Evolutionary conservation across 2,113 vertebrate species (phyloP), one percentile per base, ranked within the genome.

Genomic region (Ptilorrhoa leucosticta): DNA sequence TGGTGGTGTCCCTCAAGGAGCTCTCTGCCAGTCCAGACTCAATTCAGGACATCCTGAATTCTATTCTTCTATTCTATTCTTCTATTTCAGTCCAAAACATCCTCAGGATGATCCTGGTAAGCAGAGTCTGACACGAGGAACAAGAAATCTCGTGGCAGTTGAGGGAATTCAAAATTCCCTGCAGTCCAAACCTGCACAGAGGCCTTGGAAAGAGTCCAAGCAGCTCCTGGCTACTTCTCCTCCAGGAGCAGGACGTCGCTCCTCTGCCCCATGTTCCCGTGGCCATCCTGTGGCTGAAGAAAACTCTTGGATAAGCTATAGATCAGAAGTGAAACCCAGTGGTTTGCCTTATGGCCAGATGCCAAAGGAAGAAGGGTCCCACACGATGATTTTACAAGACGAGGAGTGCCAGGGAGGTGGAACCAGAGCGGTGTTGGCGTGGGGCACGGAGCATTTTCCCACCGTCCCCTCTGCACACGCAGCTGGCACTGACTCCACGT

Each of bases 211-310:
- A 39, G 35, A 45, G 30, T 19, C 31, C 27, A 35, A 39, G 26
- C 15, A 81, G 15, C 15, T 85, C 53, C 31, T 2, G 6, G 30
- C 26, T 58, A 4, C 31, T 11, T 42, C 47, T 53, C n/a, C n/a
- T 76, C 35, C n/a, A 10, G 0, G 2, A 56, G 40, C 50, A 73
- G 39, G 33, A 47, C 33, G 20, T 9, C 0, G 0, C 3, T 76
- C 2, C 27, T n/a, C 28, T 50, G 35, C 7, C 30, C 15, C 1
- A 2, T 13, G 21, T 11, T 70, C 64, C 69, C 5, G 10, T 27
- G 39, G 31, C 33, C n/a, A 33, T 8, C 21, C 1, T 0, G 5
- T 30, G 53, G 48, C 30, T 65, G 39, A 33, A 26, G 24, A 48
- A 91, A 61, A 33, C 60, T 40, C 42, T 21, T 28, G 60, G 50